Evolutionary conservation across 2,113 vertebrate genomes (phyloP).

Genomic region (Marcusenius ussheri): DNA sequence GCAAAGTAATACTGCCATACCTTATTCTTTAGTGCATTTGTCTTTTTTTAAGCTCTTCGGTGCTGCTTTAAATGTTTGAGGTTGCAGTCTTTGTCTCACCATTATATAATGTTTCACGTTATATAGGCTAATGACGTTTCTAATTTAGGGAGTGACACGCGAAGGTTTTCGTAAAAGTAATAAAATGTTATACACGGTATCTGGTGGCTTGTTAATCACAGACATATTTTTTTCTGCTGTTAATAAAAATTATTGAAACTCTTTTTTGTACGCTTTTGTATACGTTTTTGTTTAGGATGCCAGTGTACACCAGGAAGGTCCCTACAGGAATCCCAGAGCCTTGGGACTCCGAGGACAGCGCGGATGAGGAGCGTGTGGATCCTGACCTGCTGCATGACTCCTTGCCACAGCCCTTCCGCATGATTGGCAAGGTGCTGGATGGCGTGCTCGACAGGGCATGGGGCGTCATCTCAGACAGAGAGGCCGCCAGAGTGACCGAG

Average conservation of each 20-base stretch:
- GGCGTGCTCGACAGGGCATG: constrained; percentile 51
- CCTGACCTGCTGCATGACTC: constrained; percentile 33
- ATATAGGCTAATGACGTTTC: not conserved
- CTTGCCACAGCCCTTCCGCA: constrained; percentile 62
- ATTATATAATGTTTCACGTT: not conserved
- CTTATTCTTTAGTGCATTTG: not conserved
- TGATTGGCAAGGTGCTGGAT: constrained; percentile 59
- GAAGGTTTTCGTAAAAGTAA: not conserved
- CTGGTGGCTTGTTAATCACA: not conserved
- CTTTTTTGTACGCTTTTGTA: not conserved
- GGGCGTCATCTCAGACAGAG: constrained; percentile 52
- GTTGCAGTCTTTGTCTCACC: not conserved
- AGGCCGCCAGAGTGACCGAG: constrained; percentile 22
- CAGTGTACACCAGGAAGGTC: constrained; percentile 26
- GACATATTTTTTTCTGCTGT: not conserved
- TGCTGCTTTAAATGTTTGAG: not conserved
- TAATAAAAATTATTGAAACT: not conserved
- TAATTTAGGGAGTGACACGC: not conserved
- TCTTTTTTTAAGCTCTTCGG: not conserved
- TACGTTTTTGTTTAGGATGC: constrained; percentile 29
- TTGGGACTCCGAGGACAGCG: constrained; percentile 51
- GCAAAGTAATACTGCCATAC: not conserved
- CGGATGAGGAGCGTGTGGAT: constrained; percentile 48
- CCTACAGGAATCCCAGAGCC: constrained; percentile 46
- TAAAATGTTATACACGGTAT: not conserved